Evolutionary conservation across 1,140 invertebrate species (phyloP).

Genomic region (Drosophila bipectinata): DNA sequence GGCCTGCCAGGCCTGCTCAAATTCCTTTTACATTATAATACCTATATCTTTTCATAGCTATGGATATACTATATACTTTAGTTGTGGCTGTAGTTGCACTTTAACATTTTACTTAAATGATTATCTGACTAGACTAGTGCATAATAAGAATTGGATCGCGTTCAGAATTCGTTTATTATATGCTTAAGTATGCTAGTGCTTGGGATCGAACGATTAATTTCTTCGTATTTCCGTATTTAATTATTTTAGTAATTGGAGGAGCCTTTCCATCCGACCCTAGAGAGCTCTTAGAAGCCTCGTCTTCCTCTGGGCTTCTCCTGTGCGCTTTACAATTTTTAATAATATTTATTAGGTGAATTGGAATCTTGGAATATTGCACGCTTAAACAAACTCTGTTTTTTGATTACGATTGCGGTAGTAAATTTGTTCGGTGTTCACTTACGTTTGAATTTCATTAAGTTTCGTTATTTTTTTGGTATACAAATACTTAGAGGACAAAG

Average conservation of each 20-base stretch:
- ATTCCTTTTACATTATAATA: conserved; percentile 56
- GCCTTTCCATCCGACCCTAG: conserved; percentile 19
- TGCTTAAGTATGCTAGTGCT: conserved; percentile 55
- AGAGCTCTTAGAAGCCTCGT: conserved; percentile 9
- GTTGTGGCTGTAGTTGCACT: conserved; percentile 53
- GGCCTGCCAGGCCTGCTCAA: conserved; percentile 62
- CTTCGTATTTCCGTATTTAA: conserved; percentile 12
- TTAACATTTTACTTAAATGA: conserved; percentile 74
- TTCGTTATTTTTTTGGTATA: conserved; percentile 64
- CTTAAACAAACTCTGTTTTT: conserved; percentile 40
- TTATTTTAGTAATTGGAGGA: conserved; percentile 9
- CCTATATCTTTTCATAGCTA: conserved; percentile 53
- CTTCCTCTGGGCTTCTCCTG: conserved; percentile 10
- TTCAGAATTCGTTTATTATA: conserved; percentile 54
- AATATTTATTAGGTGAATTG: conserved; percentile 21
- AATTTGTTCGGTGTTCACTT: conserved; percentile 48
- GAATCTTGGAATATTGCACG: conserved; percentile 56
- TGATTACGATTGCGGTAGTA: conserved; percentile 62
- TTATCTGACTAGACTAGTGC: conserved; percentile 78
- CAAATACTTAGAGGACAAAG: conserved; percentile 68
- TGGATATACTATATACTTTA: conserved; percentile 28
- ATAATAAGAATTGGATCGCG: conserved; percentile 63
- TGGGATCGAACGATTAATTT: conserved; percentile 27
- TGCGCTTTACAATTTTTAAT: conserved; percentile 64
- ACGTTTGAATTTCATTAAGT: conserved; percentile 16